Base-by-base conservation (phyloP, 2,888 invertebrate species). In the Cataglyphis livida region DNA sequence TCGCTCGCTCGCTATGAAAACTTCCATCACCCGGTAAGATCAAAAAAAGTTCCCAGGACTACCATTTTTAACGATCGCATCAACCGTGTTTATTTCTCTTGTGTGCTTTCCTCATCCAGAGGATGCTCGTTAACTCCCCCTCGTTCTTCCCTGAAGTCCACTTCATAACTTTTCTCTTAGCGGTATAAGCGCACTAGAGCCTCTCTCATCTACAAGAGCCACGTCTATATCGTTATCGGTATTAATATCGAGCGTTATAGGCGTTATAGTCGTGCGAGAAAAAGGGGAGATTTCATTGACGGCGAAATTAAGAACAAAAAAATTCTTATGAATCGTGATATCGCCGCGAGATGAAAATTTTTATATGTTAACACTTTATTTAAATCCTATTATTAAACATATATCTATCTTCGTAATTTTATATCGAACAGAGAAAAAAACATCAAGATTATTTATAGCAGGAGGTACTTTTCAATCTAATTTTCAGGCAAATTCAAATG, bases 101-200 rank as follows among this genome's bases (percentile, higher is more conserved):
- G 84, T 85, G 74, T 84, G 74, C 66, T 64, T 51, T 64, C 38
- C 62, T 57, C 81, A 57, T 71, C 78, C 48, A 51, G 78, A 38
- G 76, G 51, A 51, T 51, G 70, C 70, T 84, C 78, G 65, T 78
- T 84, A 81, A 83, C 64, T 70, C n/a, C 41, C 10, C 79, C 51
- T 44, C 57, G 57, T 48, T 74, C 79, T 84, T 81, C 84, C 62
- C 54, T 51, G 84, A 83, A 85, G 84, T 75, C 81, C 66, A 84
- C 85, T 84, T 84, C 78, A 68, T 76, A 82, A 82, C 75, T 84
- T 84, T 81, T 64, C 74, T 57, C 79, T 74, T 61, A 25, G 73
- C 15, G 51, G 6, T 81, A 81, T 61, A 74, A 81, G 81, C 79
- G 44, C 65, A 59, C 73, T 54, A 74, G 62, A 79, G 68, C n/a